Conservation (phyloP, 2,888 invertebrate genomes). For the Cephus rjabovi region DNA sequence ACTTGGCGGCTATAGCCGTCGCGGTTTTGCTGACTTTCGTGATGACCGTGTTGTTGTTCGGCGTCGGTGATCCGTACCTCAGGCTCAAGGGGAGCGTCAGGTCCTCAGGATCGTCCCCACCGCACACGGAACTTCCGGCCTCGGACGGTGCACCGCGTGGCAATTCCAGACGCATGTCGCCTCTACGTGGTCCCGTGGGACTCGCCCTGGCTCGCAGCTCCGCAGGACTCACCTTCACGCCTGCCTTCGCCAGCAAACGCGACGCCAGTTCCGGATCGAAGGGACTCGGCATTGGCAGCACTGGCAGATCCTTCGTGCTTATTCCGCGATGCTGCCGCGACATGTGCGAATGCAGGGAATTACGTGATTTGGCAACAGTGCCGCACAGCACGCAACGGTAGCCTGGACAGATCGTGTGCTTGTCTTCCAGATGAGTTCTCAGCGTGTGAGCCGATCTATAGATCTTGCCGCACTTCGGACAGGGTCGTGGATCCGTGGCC, state of each 20-base stretch:
- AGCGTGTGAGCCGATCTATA: conserved; percentile 92
- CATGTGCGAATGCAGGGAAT: conserved; percentile 94
- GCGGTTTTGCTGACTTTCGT: conserved; percentile 65
- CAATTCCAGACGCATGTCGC: conserved; percentile 82
- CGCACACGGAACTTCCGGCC: conserved; percentile 79
- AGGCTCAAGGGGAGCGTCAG: conserved; percentile 77
- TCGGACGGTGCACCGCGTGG: conserved; percentile 77
- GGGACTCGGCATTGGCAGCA: conserved; percentile 91
- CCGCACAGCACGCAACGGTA: conserved; percentile 93
- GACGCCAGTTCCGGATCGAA: conserved; percentile 90
- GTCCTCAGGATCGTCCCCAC: conserved; percentile 87
- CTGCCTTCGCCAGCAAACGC: conserved; percentile 86
- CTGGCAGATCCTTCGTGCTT: conserved; percentile 92
- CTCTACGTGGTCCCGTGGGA: conserved; percentile 83
- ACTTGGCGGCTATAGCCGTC: conserved; percentile 76
- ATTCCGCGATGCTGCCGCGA: conserved; percentile 93
- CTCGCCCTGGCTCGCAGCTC: conserved; percentile 87
- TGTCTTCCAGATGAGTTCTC: conserved; percentile 91
- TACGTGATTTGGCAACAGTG: conserved; percentile 92
- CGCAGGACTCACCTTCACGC: conserved; percentile 87
- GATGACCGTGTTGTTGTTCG: conserved; percentile 69
- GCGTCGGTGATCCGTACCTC: conserved; percentile 73
- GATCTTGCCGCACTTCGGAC: conserved; percentile 93
- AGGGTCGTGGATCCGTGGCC: conserved; percentile 92
- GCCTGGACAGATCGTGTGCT: conserved; percentile 92